Evolutionary conservation across 2,797 vertebrate species (phyloP).

Genomic region (Philypnodon macrostomus): DNA sequence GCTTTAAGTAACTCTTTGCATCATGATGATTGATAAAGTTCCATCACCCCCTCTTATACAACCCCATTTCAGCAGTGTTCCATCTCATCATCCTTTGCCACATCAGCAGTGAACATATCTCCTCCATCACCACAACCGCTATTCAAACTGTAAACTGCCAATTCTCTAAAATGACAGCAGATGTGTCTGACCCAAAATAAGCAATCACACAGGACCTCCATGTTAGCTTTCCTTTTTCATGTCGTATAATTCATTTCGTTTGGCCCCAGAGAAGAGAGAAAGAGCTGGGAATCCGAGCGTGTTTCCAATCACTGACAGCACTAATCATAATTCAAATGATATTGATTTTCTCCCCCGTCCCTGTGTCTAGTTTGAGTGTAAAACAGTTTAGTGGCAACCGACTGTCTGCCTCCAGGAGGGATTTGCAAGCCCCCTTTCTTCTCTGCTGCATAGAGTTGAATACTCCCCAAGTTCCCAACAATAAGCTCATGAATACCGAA

Average conservation of each 20-base stretch:
- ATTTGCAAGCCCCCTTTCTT: constrained; percentile 17
- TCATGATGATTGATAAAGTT: no score
- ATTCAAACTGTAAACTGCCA: no score
- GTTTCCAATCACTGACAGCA: constrained; percentile 43
- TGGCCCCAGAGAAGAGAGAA: constrained; percentile 32
- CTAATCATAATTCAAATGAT: constrained; percentile 58
- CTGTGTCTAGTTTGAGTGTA: constrained; percentile 30
- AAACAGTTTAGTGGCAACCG: constrained; percentile 34
- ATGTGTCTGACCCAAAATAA: constrained; percentile 36
- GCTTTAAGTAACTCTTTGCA: no score
- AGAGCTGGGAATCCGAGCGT: constrained; percentile 42
- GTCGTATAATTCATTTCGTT: constrained; percentile 57
- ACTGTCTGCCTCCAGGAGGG: constrained; percentile 24
- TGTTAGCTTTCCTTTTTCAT: constrained; percentile 35
- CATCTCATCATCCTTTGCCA: no score
- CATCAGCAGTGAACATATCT: no score
- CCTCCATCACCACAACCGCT: constrained; percentile 10
- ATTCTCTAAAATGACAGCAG: constrained; percentile 29
- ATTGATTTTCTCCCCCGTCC: constrained; percentile 52
- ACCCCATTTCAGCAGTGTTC: no score
- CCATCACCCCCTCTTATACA: no score
- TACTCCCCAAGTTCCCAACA: constrained; percentile 59
- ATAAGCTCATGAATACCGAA: constrained; percentile 70
- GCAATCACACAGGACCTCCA: constrained; percentile 20
- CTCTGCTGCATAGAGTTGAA: constrained; percentile 37